Evolutionary conservation across 2,888 invertebrate species (phyloP), one percentile per base, ranked within the genome.

Genomic region (Drosophila gaucha): DNA sequence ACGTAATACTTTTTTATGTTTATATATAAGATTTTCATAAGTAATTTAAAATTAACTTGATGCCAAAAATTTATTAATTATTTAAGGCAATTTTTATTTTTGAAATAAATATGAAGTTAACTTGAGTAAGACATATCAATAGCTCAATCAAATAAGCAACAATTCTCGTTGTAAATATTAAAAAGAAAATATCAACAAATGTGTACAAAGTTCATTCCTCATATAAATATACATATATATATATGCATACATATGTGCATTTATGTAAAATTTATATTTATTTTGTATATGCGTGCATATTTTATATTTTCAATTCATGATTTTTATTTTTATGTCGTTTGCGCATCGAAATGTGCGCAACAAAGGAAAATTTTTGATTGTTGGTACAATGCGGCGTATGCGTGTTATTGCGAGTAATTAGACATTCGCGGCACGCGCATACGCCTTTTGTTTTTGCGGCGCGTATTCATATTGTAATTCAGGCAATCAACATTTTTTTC

Each of bases 371-470:
- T 36, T 16, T 16, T 54, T 31, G 38, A 35, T 44, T 57, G 55
- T 2, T 26, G 22, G 22, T 36, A 20, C 52, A 55, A 54, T 31
- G 47, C 20, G 67, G 65, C 74, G 68, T 62, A 78, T 78, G 69
- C 75, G 75, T 80, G 57, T 39, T 80, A 69, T 69, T 62, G 46
- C 36, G 43, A 30, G 26, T 33, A 73, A 67, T 72, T 72, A 49
- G 55, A 50, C 54, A 72, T 72, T 50, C 79, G 30, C 49, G 52
- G 46, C 41, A 79, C 73, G 82, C 75, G 33, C 49, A 28, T 59
- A 38, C 10, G 62, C 57, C 49, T 43, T n/a, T 67, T 68, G 58
- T 66, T 72, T 64, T 59, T 16, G 16, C 51, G 52, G 55, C 54
- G 49, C 57, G 30, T 59, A 64, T 65, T 73, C 39, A 57, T 73